Evolutionary conservation across 2,113 vertebrate genomes (phyloP).

Genomic region (Notarius quadriscutis): DNA sequence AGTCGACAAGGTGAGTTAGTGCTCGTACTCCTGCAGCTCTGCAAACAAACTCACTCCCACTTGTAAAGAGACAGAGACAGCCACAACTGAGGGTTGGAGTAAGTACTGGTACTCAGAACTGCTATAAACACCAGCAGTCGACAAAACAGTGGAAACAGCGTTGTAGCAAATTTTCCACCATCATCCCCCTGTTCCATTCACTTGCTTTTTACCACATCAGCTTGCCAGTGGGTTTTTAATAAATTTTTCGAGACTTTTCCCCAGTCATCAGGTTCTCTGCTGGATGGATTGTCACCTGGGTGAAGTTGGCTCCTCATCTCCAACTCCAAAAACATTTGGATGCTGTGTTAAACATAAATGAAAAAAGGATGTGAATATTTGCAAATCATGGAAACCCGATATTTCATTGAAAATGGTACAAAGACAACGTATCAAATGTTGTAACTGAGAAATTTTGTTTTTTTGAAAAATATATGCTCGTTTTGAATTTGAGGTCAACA

Average conservation of each 20-base stretch:
- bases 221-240: background rate
- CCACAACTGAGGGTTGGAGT: constrained; percentile 14
- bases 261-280: background rate
- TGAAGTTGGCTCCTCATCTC: background rate
- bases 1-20: constrained; percentile 87
- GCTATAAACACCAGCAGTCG: constrained; percentile 14
- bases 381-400: too few species aligned
- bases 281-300: background rate
- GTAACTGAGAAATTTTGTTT: too few species aligned
- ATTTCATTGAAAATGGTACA: too few species aligned
- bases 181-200: background rate
- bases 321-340: too few species aligned
- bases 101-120: background rate
- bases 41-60: constrained; percentile 15
- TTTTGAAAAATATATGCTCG: too few species aligned
- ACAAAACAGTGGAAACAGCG: constrained; percentile 8
- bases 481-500: too few species aligned
- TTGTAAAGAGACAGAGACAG: constrained; percentile 23
- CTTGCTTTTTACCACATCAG: background rate
- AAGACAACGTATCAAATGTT: too few species aligned
- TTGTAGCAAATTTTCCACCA: constrained; percentile 5
- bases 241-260: too few species aligned
- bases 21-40: background rate
- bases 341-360: too few species aligned
- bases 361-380: too few species aligned